Conservation (phyloP, 1,140 invertebrate species). For the Solenopsis invicta region DNA sequence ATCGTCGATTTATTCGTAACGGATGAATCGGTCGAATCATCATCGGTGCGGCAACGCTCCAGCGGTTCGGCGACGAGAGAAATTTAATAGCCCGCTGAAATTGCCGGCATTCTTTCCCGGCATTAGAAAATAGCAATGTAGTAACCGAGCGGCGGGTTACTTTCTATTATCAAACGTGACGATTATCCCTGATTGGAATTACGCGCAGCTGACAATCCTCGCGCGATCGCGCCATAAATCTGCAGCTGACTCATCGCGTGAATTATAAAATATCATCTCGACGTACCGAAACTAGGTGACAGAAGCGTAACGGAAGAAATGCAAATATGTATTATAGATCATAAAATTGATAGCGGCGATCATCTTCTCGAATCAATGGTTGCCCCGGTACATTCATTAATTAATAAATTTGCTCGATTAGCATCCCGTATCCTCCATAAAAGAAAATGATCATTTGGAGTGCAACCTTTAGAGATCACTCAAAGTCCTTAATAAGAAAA, state of each 20-base stretch:
- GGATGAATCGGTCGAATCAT: slow-evolving; percentile 23
- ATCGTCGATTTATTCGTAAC: slow-evolving; percentile 19
- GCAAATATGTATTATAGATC: neutral
- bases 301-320: slow-evolving; percentile 5
- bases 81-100: slow-evolving; percentile 79
- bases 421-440: neutral
- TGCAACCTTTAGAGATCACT: neutral
- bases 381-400: neutral
- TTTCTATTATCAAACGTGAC: slow-evolving; percentile 70
- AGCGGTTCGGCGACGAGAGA: slow-evolving; percentile 70
- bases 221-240: slow-evolving; percentile 11
- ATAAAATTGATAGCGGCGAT: neutral
- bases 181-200: slow-evolving; percentile 63
- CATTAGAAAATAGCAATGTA: slow-evolving; percentile 77
- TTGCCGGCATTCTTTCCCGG: slow-evolving; percentile 68
- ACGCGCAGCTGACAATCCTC: slow-evolving; percentile 36
- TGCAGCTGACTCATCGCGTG: slow-evolving; percentile 22
- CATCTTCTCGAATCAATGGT: neutral
- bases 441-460: neutral
- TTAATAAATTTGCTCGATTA: neutral
- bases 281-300: slow-evolving; percentile 4
- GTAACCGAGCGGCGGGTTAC: slow-evolving; percentile 61
- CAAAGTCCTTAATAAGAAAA: neutral
- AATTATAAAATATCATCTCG: slow-evolving; percentile 13
- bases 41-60: slow-evolving; percentile 52